Conservation (phyloP, 1,140 invertebrate species). For the Drosophila melanogaster region DNA sequence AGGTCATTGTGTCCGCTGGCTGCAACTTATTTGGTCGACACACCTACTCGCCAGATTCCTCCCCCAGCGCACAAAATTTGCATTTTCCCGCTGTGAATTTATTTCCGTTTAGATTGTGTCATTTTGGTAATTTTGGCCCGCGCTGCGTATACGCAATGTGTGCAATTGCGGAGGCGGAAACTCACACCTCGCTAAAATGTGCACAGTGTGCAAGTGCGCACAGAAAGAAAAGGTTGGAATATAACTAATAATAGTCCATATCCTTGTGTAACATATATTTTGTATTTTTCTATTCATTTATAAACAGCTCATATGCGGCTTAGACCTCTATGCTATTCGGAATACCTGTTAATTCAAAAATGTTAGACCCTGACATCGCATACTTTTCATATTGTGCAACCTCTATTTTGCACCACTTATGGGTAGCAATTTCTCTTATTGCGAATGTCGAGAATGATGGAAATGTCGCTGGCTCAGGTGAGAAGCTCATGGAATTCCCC, state of each 20-base stretch:
- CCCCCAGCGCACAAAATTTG: conserved; percentile 37
- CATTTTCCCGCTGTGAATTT: conserved; percentile 68
- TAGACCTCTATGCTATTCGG: too few relatives aligned
- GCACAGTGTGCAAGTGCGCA: conserved; percentile 40
- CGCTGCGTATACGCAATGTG: conserved; percentile 70
- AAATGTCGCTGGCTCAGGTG: conserved; percentile 27
- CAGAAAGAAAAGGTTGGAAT: not conserved
- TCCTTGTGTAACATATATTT: too few relatives aligned
- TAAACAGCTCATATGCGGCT: too few relatives aligned
- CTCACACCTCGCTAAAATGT: conserved; percentile 11
- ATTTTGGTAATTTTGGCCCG: conserved; percentile 73
- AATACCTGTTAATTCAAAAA: too few relatives aligned
- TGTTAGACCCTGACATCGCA: not conserved
- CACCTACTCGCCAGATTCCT: conserved; percentile 19
- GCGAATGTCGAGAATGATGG: conserved; percentile 7
- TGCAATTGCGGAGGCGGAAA: conserved; percentile 7
- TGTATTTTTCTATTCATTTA: too few relatives aligned
- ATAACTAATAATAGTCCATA: not conserved
- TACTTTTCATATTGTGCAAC: not conserved
- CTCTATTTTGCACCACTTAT: not conserved
- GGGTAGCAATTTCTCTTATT: conserved; percentile 13
- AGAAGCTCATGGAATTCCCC: conserved; percentile 50
- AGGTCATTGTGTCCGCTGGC: conserved; percentile 69
- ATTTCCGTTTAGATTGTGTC: conserved; percentile 83
- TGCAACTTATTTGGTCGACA: conserved; percentile 53